Conservation (phyloP, 2,888 invertebrate species). For the Drosophila limbata region DNA sequence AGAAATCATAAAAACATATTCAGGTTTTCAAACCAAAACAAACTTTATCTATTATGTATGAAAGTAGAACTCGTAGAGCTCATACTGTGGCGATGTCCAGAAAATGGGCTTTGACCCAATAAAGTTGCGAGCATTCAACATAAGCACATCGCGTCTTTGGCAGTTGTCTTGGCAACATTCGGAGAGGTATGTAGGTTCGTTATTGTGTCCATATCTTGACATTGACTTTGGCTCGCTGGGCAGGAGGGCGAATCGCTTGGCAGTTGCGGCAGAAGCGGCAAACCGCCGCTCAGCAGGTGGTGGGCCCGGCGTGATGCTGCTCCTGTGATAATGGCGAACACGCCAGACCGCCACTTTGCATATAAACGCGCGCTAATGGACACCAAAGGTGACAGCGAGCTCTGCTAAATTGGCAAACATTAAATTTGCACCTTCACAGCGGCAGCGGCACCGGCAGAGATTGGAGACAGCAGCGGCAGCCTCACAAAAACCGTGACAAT, state of each 20-base stretch:
- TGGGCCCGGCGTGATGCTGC: constrained; percentile 74
- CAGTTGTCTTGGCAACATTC: constrained; percentile 23
- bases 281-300: constrained; percentile 71
- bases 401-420: constrained; percentile 82
- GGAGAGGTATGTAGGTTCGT: constrained; percentile 50
- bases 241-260: constrained; percentile 51
- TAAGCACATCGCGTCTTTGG: constrained; percentile 46
- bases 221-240: constrained; percentile 48
- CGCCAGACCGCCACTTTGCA: constrained; percentile 77
- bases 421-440: constrained; percentile 80
- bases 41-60: not conserved
- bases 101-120: constrained; percentile 43
- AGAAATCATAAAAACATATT: not conserved
- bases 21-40: not conserved
- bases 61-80: not conserved
- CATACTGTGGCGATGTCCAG: not conserved
- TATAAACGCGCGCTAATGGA: constrained; percentile 83
- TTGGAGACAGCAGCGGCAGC: constrained; percentile 4
- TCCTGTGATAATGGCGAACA: constrained; percentile 76
- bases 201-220: constrained; percentile 65
- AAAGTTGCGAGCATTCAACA: constrained; percentile 43
- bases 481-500: constrained; percentile 73
- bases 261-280: constrained; percentile 30
- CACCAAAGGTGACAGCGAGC: constrained; percentile 82
- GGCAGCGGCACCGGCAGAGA: constrained; percentile 14